Evolutionary conservation across 2,797 vertebrate species (phyloP).

Genomic region (Spea hammondii): DNA sequence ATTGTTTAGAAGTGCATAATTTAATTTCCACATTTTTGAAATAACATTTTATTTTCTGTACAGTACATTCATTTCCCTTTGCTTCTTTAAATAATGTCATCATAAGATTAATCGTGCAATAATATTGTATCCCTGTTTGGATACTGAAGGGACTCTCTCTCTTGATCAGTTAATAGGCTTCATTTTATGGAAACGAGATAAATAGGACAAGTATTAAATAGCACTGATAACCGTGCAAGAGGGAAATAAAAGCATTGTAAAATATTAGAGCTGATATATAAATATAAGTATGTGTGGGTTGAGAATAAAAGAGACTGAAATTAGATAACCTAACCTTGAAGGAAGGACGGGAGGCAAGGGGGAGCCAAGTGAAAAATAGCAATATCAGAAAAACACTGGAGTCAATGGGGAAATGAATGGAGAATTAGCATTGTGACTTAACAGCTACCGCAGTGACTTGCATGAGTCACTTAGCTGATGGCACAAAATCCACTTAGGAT

Average conservation of each 20-base stretch:
- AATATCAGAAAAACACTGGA: conserved; percentile 18
- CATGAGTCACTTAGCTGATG: not conserved
- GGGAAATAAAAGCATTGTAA: not conserved
- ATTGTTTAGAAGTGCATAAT: too few relatives aligned
- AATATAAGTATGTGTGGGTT: not conserved
- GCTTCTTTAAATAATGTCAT: too few relatives aligned
- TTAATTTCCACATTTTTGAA: too few relatives aligned
- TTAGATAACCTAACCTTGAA: conserved; percentile 38
- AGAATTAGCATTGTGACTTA: not conserved
- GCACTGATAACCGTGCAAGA: not conserved
- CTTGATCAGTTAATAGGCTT: conserved; percentile 10
- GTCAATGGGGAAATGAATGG: conserved; percentile 22
- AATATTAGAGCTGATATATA: not conserved
- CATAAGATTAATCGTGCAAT: not conserved
- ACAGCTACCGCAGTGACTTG: not conserved
- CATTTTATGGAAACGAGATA: not conserved
- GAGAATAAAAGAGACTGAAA: not conserved
- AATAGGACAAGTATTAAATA: not conserved
- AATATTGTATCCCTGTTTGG: not conserved
- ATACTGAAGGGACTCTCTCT: not conserved
- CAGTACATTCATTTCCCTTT: too few relatives aligned
- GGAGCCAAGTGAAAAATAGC: conserved; percentile 11
- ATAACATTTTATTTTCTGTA: too few relatives aligned
- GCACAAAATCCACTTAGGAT: conserved; percentile 7
- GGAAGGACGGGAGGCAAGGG: conserved; percentile 17